These are phyloP conservation scores for Oceanites oceanicus DNA, from an alignment of 2,113 vertebrate species.

Conservation along the genomic window DNA sequence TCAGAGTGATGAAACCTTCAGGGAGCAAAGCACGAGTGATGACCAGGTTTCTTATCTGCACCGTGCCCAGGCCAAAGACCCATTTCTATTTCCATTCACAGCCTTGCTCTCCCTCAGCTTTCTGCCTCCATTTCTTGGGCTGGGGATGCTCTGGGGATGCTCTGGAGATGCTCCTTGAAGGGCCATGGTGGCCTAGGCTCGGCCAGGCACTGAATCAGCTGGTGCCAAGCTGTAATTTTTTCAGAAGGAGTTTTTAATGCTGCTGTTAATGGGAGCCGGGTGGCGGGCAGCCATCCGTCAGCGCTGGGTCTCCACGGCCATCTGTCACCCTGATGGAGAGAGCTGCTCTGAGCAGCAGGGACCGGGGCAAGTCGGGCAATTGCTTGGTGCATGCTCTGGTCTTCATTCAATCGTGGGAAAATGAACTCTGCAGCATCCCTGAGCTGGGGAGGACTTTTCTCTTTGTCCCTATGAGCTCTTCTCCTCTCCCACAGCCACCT, in stretches of 20 bases:
- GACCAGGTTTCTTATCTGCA: background rate
- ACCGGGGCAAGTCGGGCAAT: background rate
- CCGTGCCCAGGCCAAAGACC: background rate
- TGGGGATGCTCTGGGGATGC: background rate
- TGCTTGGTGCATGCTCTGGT: background rate
- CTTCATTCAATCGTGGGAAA: background rate
- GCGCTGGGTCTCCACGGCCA: accelerated
- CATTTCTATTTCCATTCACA: background rate
- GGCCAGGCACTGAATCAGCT: background rate
- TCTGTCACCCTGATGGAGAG: background rate
- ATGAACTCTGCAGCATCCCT: background rate
- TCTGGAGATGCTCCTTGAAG: background rate
- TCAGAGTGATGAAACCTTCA: slow-evolving; percentile 12
- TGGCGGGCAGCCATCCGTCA: background rate
- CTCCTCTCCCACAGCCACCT: background rate
- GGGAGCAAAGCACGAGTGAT: background rate
- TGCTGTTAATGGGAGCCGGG: background rate
- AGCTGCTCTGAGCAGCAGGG: background rate
- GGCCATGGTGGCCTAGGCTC: background rate
- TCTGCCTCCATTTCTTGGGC: background rate
- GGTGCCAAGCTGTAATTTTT: background rate
- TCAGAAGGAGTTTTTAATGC: background rate
- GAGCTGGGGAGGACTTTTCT: background rate
- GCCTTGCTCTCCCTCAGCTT: background rate
- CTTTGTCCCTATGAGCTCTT: background rate